Base-by-base conservation (phyloP, 2,888 invertebrate genomes). In the Lycia hirtaria region DNA sequence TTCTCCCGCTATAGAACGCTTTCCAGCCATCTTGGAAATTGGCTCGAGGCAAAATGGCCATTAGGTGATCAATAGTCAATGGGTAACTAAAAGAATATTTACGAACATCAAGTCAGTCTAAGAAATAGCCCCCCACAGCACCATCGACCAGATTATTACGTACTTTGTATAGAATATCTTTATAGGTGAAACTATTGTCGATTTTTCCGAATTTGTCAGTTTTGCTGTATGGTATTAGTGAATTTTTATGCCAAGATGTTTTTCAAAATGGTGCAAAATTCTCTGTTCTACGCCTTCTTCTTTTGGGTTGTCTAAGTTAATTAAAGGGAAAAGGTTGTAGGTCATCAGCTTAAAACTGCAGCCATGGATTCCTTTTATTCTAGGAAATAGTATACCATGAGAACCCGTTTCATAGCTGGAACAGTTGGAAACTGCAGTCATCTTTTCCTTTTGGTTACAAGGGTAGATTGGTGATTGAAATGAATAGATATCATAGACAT, bases 101-200 rank as follows among this genome's bases (percentile, higher is more conserved):
- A 0, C 32, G 35, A 28, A 55, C 37, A 5, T n/a, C 32, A 14
- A 12, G 12, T 2, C 7, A 1, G 3, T 38, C 50, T 1, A 73
- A 15, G 17, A 61, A 57, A 45, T 69, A 74, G 6, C 72, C 74
- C 4, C 75, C 74, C 7, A 75, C 20, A 7, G 67, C 73, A 2
- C 78, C 81, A 56, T 79, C 78, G 3, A 63, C 67, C 56, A 71
- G 62, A 37, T 69, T 68, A 3, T 54, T 45, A 4, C 19, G 38
- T 5, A 80, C 64, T 55, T 65, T 66, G 9, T 59, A 35, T 6
- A 75, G 44, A 63, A 76, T 72, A 3, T 60, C 60, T 0, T 50
- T 59, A 14, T 54, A 54, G 0, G 64, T 59, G 30, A 58, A 66
- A 24, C 73, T 72, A 0, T 58, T 48, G 1, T 64, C 30, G n/a